phyloP scores from a whole-genome alignment of 1,140 invertebrate species.

The Papilio machaon region DNA sequence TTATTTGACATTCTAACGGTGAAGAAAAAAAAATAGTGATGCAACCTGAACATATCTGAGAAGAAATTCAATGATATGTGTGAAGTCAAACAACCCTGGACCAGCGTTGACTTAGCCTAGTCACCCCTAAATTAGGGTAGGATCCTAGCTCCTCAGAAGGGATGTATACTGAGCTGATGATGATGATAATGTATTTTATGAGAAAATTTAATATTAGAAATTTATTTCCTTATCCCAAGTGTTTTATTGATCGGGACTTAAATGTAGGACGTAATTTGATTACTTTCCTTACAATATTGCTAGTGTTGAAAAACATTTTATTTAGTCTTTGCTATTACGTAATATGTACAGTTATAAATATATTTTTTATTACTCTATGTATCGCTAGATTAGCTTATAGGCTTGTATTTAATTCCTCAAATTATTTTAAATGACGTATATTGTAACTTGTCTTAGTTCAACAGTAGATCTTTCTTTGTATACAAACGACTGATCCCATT shows the following conservation, averaged over 20 bases:
- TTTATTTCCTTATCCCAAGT: background rate
- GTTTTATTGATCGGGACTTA: constrained; percentile 1
- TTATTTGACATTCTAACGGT: too few species aligned
- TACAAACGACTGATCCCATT: background rate
- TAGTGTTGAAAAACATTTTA: background rate
- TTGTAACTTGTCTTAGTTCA: background rate
- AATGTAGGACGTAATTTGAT: background rate
- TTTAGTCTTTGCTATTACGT: constrained; percentile 10
- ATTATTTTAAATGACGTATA: background rate
- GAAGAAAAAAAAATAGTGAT: too few species aligned
- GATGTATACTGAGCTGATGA: too few species aligned
- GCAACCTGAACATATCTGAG: too few species aligned
- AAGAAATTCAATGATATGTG: too few species aligned
- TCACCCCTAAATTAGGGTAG: too few species aligned
- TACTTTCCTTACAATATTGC: constrained; percentile 8
- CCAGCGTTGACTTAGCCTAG: too few species aligned
- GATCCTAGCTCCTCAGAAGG: too few species aligned
- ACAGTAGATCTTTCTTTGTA: background rate
- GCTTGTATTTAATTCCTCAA: constrained; percentile 15
- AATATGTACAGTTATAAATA: background rate
- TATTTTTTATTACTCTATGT: background rate
- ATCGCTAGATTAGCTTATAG: constrained; percentile 12
- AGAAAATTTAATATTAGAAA: too few species aligned
- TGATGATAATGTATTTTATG: too few species aligned
- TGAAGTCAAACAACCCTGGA: too few species aligned